These are phyloP conservation scores for Copidosoma floridanum DNA, from an alignment of 1,140 invertebrate species.

Conservation along the genomic window DNA sequence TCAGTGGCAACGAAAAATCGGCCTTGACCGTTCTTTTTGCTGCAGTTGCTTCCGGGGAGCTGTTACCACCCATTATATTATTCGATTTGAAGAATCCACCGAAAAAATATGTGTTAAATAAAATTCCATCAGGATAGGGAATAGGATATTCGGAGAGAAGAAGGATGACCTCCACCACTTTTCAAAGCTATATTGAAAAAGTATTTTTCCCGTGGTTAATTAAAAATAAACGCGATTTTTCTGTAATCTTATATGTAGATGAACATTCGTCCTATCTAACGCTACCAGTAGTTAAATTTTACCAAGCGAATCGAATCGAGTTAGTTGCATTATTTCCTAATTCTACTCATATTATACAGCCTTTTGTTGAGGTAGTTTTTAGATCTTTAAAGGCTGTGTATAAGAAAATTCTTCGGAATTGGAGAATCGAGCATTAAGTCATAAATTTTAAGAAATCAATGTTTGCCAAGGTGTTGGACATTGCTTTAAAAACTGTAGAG, in stretches of 20 bases:
- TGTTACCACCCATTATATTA: constrained; percentile 38
- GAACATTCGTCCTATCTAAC: constrained; percentile 43
- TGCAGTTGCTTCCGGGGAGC: constrained; percentile 34
- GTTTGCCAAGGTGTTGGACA: constrained; percentile 4
- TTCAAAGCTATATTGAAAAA: constrained; percentile 21
- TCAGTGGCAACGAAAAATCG: constrained; percentile 35
- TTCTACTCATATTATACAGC: constrained; percentile 13
- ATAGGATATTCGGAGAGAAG: constrained; percentile 17
- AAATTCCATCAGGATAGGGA: constrained; percentile 2
- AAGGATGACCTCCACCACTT: constrained; percentile 23
- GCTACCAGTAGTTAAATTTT: constrained; percentile 37
- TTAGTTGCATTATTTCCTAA: neutral
- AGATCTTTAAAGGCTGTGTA: neutral
- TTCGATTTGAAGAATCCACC: constrained; percentile 35
- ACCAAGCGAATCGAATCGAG: constrained; percentile 34
- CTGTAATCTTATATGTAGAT: constrained; percentile 46
- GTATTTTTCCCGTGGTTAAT: constrained; percentile 29
- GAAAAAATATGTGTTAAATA: neutral
- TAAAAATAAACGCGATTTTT: constrained; percentile 30
- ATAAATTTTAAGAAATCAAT: neutral
- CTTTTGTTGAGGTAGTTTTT: constrained; percentile 2
- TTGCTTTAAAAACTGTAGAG: neutral
- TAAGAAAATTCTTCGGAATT: constrained; percentile 3
- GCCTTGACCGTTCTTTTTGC: constrained; percentile 37
- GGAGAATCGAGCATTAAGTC: neutral